These are phyloP conservation scores for Poecilobothrus nobilitatus DNA, from an alignment of 2,888 invertebrate species.

Conservation along the genomic window DNA sequence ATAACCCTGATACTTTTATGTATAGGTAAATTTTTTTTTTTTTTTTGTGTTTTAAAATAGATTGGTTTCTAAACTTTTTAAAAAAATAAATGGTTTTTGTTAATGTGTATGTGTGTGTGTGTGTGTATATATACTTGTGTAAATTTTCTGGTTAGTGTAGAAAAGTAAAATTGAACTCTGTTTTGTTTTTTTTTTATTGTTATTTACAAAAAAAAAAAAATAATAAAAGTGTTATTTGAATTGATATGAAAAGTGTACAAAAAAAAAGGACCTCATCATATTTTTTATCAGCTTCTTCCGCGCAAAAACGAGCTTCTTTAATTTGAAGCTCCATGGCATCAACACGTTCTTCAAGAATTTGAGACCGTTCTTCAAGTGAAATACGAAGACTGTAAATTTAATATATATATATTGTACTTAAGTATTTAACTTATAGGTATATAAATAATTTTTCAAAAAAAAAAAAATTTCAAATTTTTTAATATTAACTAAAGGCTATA, in stretches of 20 bases:
- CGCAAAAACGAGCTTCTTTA: constrained; percentile 99
- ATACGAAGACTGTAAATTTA: constrained; percentile 78
- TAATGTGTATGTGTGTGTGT: background rate
- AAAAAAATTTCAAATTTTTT: too few species aligned
- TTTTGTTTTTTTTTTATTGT: background rate
- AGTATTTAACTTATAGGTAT: too few species aligned
- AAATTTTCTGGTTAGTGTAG: background rate
- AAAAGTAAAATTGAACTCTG: background rate
- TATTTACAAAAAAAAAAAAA: background rate
- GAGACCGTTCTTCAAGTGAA: constrained; percentile 98
- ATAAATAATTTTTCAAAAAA: too few species aligned
- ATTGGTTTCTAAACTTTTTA: background rate
- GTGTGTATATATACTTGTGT: background rate
- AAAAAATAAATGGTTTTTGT: background rate
- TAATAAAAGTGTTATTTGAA: background rate
- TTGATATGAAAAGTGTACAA: constrained; percentile 8
- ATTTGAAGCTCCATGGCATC: constrained; percentile 98
- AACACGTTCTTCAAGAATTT: constrained; percentile 99
- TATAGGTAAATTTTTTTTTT: background rate
- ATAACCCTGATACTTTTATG: background rate
- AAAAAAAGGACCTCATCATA: constrained; percentile 88
- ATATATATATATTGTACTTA: too few species aligned
- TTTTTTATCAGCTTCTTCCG: constrained; percentile 99
- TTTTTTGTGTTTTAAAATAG: too few species aligned
- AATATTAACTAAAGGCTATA: too few species aligned